Conservation (phyloP, 2,888 invertebrate genomes). For the Dynastes hyllus region DNA sequence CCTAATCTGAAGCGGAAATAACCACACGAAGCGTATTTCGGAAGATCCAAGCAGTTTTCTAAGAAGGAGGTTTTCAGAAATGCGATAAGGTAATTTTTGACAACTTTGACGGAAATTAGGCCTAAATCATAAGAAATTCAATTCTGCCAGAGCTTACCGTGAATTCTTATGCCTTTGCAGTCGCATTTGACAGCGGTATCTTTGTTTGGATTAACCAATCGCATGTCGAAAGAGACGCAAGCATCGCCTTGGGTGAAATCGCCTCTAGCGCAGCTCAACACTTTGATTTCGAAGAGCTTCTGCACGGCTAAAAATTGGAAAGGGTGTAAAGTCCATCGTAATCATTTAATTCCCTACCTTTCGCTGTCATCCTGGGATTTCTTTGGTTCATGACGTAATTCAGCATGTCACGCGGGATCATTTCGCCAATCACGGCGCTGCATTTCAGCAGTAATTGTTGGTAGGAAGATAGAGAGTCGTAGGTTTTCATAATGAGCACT, state of each 20-base stretch:
- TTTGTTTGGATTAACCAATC: constrained; percentile 63
- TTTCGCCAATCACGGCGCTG: constrained; percentile 78
- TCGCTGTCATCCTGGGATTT: constrained; percentile 71
- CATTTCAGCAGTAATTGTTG: constrained; percentile 80
- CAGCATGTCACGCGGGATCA: constrained; percentile 77
- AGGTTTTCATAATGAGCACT: constrained; percentile 78
- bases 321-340: background rate
- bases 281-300: constrained; percentile 76
- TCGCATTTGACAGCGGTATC: constrained; percentile 68
- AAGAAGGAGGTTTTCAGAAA: background rate
- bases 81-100: too few relatives aligned
- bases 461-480: constrained; percentile 77
- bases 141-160: constrained; percentile 62
- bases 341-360: constrained; percentile 68
- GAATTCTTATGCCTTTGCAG: constrained; percentile 68
- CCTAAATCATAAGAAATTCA: background rate
- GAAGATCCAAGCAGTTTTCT: constrained; percentile 74
- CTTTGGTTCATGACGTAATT: constrained; percentile 73
- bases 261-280: constrained; percentile 77
- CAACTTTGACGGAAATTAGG: too few relatives aligned
- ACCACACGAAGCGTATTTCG: constrained; percentile 78
- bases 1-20: constrained; percentile 76
- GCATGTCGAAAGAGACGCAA: constrained; percentile 64
- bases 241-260: constrained; percentile 73
- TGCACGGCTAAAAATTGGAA: constrained; percentile 71